Conservation (phyloP, 1,140 invertebrate genomes). For the Drosophila neocordata region DNA sequence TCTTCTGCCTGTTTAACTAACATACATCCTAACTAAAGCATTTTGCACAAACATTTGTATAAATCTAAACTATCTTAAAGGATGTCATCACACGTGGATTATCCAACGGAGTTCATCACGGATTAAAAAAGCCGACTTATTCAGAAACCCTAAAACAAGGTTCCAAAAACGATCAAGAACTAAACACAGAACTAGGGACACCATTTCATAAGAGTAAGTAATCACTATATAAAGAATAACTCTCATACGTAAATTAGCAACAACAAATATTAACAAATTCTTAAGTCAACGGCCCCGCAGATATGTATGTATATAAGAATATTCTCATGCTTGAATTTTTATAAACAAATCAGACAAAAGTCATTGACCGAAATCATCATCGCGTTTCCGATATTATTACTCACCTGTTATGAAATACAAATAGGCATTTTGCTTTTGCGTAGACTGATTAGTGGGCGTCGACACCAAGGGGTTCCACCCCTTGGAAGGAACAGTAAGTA, state of each 20-base stretch:
- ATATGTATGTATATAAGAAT: constrained; percentile 62
- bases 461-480: background rate
- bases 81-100: constrained; percentile 32
- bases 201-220: constrained; percentile 73
- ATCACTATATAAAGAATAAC: constrained; percentile 27
- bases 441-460: background rate
- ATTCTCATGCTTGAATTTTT: constrained; percentile 66
- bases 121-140: constrained; percentile 23
- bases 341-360: constrained; percentile 78
- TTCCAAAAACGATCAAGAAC: background rate
- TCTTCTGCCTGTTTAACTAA: background rate
- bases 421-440: constrained; percentile 52
- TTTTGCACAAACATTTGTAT: background rate
- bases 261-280: constrained; percentile 43
- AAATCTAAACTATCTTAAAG: constrained; percentile 33
- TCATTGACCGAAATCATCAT: constrained; percentile 71
- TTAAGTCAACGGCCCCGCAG: constrained; percentile 67
- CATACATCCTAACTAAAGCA: background rate
- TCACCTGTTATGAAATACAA: constrained; percentile 77
- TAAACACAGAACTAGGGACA: constrained; percentile 43
- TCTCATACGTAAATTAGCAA: constrained; percentile 15
- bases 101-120: constrained; percentile 8
- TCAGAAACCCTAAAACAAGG: constrained; percentile 7
- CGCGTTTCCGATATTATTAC: constrained; percentile 72
- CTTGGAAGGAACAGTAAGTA: background rate